phyloP scores from a whole-genome alignment of 92 coral and sea anemone genomes.

The Metridium senile region DNA sequence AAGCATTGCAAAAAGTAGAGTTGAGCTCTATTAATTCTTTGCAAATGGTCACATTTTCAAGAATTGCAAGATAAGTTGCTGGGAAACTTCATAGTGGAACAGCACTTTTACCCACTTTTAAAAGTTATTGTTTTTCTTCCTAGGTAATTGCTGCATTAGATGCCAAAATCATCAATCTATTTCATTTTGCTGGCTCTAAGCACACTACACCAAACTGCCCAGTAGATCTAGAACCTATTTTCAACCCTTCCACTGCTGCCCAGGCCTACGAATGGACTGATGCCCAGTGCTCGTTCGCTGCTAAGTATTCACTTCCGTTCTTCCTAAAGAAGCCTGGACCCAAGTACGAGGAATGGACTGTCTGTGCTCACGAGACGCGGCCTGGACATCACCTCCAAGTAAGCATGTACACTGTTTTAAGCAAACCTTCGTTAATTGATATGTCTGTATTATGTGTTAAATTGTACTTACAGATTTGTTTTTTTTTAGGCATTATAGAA shows the following conservation, averaged over 20 bases:
- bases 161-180: conserved; percentile 71
- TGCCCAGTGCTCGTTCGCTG: conserved; percentile 43
- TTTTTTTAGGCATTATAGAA: no score
- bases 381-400: conserved; percentile 98
- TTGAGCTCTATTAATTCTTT: no score
- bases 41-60: no score
- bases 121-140: not conserved
- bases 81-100: no score
- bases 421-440: not conserved
- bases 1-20: no score
- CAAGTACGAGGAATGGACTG: conserved; percentile 79
- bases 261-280: conserved; percentile 60
- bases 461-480: no score
- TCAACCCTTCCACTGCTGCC: conserved; percentile 82
- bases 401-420: conserved; percentile 22
- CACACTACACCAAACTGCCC: conserved; percentile 86
- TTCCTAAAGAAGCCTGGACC: conserved; percentile 90
- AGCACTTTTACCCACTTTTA: no score
- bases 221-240: conserved; percentile 63
- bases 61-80: no score
- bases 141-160: conserved; percentile 83
- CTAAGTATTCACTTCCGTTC: conserved; percentile 71
- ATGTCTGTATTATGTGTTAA: not conserved
- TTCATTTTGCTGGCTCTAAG: conserved; percentile 78
- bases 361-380: conserved; percentile 90